phyloP scores from a whole-genome alignment of 2,797 vertebrate genomes.

The Pseudomugil tenellus region DNA sequence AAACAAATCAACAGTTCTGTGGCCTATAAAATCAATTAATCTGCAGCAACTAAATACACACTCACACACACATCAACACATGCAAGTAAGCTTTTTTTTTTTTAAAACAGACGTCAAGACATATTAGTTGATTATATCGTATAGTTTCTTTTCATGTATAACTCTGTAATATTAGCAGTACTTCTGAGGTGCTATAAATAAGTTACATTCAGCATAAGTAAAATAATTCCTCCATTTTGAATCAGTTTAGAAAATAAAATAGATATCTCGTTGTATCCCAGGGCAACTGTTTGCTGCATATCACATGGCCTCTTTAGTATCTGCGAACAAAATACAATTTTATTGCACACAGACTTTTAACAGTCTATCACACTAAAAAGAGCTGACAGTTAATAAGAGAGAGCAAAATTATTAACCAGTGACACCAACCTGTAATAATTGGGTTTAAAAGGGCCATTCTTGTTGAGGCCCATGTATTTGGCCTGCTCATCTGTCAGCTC shows the following conservation, averaged over 20 bases:
- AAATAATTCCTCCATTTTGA: constrained; percentile 81
- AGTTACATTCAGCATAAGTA: constrained; percentile 81
- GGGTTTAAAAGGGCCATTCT: constrained; percentile 98
- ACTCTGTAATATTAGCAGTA: constrained; percentile 54
- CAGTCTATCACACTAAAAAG: background rate
- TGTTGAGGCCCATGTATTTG: constrained; percentile 98
- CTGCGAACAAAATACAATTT: constrained; percentile 64
- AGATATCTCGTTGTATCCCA: constrained; percentile 78
- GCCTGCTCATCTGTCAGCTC: constrained; percentile 97
- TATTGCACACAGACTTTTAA: constrained; percentile 7
- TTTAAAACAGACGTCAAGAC: constrained; percentile 64
- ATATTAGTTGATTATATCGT: constrained; percentile 69
- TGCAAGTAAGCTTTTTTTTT: constrained; percentile 68
- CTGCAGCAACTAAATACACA: constrained; percentile 58
- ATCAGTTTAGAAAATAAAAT: constrained; percentile 82
- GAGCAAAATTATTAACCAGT: background rate
- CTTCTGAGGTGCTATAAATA: constrained; percentile 70
- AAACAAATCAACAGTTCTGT: constrained; percentile 55
- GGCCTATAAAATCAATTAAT: constrained; percentile 48
- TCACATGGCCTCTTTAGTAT: constrained; percentile 75
- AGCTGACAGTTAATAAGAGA: background rate
- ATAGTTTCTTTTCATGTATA: constrained; percentile 45
- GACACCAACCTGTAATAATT: constrained; percentile 94
- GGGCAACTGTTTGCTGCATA: constrained; percentile 58
- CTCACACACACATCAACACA: constrained; percentile 63